Conservation (phyloP, 2,888 invertebrate species). For the Zhuqinia jingwanae region DNA sequence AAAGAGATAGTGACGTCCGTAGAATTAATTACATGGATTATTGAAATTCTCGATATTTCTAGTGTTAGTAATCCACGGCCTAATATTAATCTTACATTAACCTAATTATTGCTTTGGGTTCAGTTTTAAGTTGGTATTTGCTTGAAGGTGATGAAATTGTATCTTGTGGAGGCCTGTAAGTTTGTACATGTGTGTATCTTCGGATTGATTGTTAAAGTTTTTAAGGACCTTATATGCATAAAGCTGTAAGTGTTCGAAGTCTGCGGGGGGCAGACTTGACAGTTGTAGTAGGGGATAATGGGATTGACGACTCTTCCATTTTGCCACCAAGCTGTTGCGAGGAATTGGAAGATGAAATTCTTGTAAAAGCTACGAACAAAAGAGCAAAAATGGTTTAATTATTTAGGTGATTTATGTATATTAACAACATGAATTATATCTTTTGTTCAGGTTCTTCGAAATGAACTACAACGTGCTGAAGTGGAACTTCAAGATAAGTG, state of each 20-base stretch:
- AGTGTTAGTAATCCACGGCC: background rate
- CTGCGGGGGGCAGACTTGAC: constrained; percentile 68
- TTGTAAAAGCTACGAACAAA: constrained; percentile 77
- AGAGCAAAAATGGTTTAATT: no score
- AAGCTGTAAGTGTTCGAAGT: constrained; percentile 54
- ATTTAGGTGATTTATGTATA: no score
- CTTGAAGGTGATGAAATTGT: background rate
- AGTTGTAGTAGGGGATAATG: constrained; percentile 47
- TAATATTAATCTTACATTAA: background rate
- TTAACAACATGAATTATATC: background rate
- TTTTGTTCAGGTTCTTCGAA: constrained; percentile 86
- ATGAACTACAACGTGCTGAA: constrained; percentile 92
- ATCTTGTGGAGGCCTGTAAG: no score
- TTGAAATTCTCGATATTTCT: background rate
- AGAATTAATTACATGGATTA: constrained; percentile 32
- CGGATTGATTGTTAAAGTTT: no score
- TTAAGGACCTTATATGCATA: constrained; percentile 61
- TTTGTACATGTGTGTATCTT: no score
- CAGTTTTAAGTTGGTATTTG: background rate
- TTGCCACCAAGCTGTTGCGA: constrained; percentile 77
- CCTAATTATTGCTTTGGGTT: background rate
- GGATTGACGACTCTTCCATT: constrained; percentile 43
- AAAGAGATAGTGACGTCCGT: background rate
- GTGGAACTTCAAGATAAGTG: constrained; percentile 94
- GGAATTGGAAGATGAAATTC: constrained; percentile 77